Base-by-base conservation (phyloP, 2,113 vertebrate genomes). In the Scomber colias region DNA sequence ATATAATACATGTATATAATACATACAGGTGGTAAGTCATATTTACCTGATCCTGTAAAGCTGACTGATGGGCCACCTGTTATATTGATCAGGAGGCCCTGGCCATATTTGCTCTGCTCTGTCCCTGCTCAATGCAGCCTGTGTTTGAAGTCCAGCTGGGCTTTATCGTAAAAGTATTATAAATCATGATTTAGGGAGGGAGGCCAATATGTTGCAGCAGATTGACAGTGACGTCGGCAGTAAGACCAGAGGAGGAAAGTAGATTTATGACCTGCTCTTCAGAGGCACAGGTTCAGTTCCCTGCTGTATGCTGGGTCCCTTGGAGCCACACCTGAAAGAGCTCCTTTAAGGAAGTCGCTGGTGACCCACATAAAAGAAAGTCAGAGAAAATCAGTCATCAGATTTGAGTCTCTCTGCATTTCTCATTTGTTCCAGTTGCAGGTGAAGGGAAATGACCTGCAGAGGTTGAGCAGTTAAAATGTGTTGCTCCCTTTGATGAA, bases 61-160 rank as follows among this genome's bases (percentile, higher is more conserved):
- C 65, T 68, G 77, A 54, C 46, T 70, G 76, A 82, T 60, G 82
- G 87, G 75, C 88, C 89, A 92, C 92, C 93, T 94, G 92, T 84
- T 94, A 71, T 66, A 78, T 82, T 93, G 86, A 86, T 89, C 82
- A 15, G 9, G 51, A 71, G 77, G 71, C 65, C 67, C 30, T 1
- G 2, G 63, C 0, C 64, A 49, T 85, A 80, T 90, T 89, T 82
- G 72, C 84, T 83, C 74, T 76, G 62, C 79, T 63, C 69, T 66
- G 55, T 5, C 8, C 0, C 35, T 40, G 35, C 35, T 40, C 35
- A 27, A 11, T n/a, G 12, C 68, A 63, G 74, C 77, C 73, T 4
- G 67, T 76, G 86, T 90, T 91, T 86, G 86, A 92, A 77, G 64
- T 85, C 80, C 87, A 90, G 86, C 88, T 86, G 85, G 67, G 63